Base-by-base conservation (phyloP, 2,797 vertebrate species). In the Microchirus variegatus region DNA sequence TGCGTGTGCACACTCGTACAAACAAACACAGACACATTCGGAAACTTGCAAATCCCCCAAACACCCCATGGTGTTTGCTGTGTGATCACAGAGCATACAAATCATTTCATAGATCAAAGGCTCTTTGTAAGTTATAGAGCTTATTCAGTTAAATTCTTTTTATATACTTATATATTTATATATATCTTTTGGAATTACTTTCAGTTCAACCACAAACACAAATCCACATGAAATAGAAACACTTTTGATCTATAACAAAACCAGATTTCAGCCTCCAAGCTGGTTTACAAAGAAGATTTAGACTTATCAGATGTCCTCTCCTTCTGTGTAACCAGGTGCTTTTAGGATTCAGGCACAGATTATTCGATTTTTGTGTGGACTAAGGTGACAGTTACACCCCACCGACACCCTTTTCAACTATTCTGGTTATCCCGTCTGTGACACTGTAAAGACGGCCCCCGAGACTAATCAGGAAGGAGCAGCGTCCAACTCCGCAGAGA, bases 371-470 rank as follows among this genome's bases (percentile, higher is more conserved):
- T 64, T 36, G 70, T 46, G 60, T 67, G 84, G 22, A 5, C 22
- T 22, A 69, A 12, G 46, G 53, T 72, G 82, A 75, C 38, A 59
- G 80, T 85, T 80, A 62, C 70, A 17, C 62, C 73, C 73, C 60
- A 44, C 65, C 53, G 43, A 58, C 68, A 51, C 66, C 72, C 68
- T 59, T 45, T 14, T 48, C 59, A 55, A 31, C 63, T 67, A 42
- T 70, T 57, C 79, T 75, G 81, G 80, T 90, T 90, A 87, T 83
- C 83, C 81, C 73, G 77, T 84, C 81, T 57, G 60, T 88, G 87
- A 90, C 83, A 90, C 84, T 15, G 63, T 90, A 91, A 91, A 89
- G 85, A 90, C 92, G 91, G 91, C 89, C 91, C 22, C 22, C 22
- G 86, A 91, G 88, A 80, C 88, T 84, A 80, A 87, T 84, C 87